phyloP scores from a whole-genome alignment of 1,140 invertebrate species.

The Scylla paramamosain region DNA sequence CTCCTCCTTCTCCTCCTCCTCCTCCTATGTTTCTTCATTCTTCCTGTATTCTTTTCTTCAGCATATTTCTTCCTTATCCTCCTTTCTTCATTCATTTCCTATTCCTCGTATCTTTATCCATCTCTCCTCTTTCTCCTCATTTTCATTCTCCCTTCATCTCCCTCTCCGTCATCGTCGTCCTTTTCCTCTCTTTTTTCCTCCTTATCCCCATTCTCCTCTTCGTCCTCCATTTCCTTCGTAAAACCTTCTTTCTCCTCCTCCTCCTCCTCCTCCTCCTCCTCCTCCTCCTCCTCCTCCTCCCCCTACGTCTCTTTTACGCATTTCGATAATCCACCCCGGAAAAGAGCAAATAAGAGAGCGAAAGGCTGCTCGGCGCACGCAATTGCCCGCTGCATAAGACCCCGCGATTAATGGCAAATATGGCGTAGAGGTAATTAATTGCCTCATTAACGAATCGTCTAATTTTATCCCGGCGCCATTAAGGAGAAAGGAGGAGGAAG shows the following conservation, averaged over 20 bases:
- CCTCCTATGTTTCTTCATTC: too few species aligned
- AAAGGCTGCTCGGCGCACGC: not conserved
- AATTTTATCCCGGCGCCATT: constrained; percentile 13
- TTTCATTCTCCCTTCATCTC: not conserved
- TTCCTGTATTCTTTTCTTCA: too few species aligned
- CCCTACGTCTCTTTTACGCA: not conserved
- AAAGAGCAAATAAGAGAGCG: not conserved
- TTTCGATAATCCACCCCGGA: not conserved
- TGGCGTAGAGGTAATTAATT: not conserved
- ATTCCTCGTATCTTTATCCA: too few species aligned
- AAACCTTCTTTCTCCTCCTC: not conserved
- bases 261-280: not conserved
- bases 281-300: not conserved
- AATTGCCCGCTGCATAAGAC: not conserved
- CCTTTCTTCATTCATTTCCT: not conserved
- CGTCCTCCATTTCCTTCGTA: not conserved
- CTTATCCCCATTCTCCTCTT: not conserved
- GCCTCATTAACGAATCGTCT: constrained; percentile 12
- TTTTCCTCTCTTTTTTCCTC: too few species aligned
- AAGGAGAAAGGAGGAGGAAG: not conserved
- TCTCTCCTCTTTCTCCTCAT: not conserved
- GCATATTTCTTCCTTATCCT: not conserved
- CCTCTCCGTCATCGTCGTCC: too few species aligned
- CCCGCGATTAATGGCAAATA: constrained; percentile 11
- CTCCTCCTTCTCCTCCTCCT: too few species aligned